phyloP scores from a whole-genome alignment of 2,113 vertebrate genomes.

The Brachyhypopomus gauderio region DNA sequence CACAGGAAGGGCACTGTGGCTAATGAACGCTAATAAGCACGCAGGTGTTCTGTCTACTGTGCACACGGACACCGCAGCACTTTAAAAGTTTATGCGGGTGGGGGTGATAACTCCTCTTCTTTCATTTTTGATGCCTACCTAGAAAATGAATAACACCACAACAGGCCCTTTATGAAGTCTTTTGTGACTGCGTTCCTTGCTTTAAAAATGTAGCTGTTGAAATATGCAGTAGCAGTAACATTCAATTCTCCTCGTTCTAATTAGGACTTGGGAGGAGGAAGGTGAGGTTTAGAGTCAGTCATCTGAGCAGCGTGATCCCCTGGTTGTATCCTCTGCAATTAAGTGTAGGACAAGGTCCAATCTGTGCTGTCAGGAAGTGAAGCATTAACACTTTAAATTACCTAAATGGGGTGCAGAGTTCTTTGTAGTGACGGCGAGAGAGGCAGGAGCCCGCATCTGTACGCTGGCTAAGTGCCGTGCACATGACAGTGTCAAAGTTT shows the following conservation, averaged over 20 bases:
- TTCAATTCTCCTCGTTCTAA: conserved; percentile 41
- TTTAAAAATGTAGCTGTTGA: conserved; percentile 46
- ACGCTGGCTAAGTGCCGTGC: conserved; percentile 40
- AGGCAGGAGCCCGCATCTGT: conserved; percentile 42
- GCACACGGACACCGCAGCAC: conserved; percentile 29
- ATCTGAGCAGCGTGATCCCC: conserved; percentile 43
- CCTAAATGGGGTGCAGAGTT: conserved; percentile 26
- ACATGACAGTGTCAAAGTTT: conserved; percentile 54
- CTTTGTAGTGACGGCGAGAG: conserved; percentile 30
- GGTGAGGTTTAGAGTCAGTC: conserved; percentile 35
- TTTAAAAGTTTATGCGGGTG: conserved; percentile 30
- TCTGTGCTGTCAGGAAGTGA: conserved; percentile 51
- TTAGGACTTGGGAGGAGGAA: conserved; percentile 47
- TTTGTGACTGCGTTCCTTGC: conserved; percentile 34
- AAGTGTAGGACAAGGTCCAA: conserved; percentile 37
- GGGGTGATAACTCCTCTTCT: background rate
- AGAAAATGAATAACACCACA: conserved; percentile 44
- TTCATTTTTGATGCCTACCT: conserved; percentile 42
- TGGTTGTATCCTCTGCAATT: conserved; percentile 44
- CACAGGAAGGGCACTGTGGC: conserved; percentile 36
- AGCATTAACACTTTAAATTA: conserved; percentile 60
- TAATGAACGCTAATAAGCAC: conserved; percentile 40
- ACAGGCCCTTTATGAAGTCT: conserved; percentile 44
- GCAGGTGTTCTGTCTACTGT: conserved; percentile 49
- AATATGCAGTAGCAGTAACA: conserved; percentile 37